Base-by-base conservation (phyloP, 2,797 vertebrate genomes). In the Moxostoma hubbsi region DNA sequence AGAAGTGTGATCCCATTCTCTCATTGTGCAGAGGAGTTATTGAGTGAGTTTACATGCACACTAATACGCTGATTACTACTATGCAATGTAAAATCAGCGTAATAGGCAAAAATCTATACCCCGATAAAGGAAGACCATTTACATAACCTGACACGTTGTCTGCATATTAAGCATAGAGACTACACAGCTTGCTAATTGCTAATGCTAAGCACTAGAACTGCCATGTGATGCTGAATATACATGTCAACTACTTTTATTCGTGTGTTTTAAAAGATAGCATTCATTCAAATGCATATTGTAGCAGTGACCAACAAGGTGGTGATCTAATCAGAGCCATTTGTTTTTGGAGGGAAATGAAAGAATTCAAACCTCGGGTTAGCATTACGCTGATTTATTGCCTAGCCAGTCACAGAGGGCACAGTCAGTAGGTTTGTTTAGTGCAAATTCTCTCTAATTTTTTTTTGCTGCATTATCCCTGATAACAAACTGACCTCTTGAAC, bases 1-100 rank as follows among this genome's bases (percentile, higher is more conserved):
- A 87, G 83, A 75, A 85, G 84, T 74, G 61, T 74, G 63, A 10
- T 55, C 83, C 67, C 73, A 61, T 73, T 74, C 18, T 79, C 71
- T 82, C 9, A n/a, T 54, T 62, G 65, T 58, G 24, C 46, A 11
- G 65, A 36, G 46, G 69, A 72, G 15, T 8, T 66, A 50, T 79
- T 69, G 51, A 15, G 36, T 36, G 36, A 36, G 36, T 36, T 61
- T 50, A 43, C 12, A 59, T 36, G 54, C 46, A 18, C 2, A 4
- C 47, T 69, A 4, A 5, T 36, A 16, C 8, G 7, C 51, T 53
- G 36, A 36, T 36, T 4, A 36, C 36, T 36, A 36, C 36, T 36
- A 36, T 36, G 36, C 36, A 36, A 36, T 4, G 36, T 36, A 4
- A 36, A 36, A 36, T 36, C 4, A 5, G 36, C 3, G 36, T 36